These are phyloP conservation scores for Fissipunctia ypsillon DNA, from an alignment of 2,888 invertebrate species.

Conservation along the genomic window DNA sequence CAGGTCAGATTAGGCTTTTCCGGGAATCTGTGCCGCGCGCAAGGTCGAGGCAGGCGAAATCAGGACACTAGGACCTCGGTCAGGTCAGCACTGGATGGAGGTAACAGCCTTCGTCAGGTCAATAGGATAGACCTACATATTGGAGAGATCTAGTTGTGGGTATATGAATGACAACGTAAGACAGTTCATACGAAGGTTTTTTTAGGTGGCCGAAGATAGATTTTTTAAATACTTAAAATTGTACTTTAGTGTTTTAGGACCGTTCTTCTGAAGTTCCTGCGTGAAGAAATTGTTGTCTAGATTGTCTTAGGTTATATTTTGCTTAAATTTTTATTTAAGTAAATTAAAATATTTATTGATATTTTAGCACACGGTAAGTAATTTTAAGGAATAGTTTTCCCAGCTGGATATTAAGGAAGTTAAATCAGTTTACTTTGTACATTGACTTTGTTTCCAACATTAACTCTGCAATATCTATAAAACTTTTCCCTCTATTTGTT, in stretches of 20 bases:
- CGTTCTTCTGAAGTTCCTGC: too few species aligned
- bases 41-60: constrained; percentile 36
- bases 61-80: constrained; percentile 33
- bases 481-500: background rate
- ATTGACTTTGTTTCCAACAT: background rate
- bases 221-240: too few species aligned
- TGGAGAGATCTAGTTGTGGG: background rate
- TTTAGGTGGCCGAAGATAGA: too few species aligned
- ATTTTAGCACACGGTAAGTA: too few species aligned
- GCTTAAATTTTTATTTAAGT: too few species aligned
- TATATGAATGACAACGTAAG: background rate
- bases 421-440: background rate
- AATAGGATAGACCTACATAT: constrained; percentile 7
- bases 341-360: too few species aligned
- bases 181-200: background rate
- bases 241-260: too few species aligned
- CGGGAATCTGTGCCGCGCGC: constrained; percentile 21
- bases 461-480: background rate
- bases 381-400: too few species aligned
- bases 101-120: constrained; percentile 9
- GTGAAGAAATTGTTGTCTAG: too few species aligned
- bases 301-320: too few species aligned
- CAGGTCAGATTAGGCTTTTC: constrained; percentile 41
- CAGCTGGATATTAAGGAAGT: too few species aligned
- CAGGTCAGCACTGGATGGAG: constrained; percentile 29